Base-by-base conservation (phyloP, 2,888 invertebrate genomes). In the Pristionchus maxplancki region DNA sequence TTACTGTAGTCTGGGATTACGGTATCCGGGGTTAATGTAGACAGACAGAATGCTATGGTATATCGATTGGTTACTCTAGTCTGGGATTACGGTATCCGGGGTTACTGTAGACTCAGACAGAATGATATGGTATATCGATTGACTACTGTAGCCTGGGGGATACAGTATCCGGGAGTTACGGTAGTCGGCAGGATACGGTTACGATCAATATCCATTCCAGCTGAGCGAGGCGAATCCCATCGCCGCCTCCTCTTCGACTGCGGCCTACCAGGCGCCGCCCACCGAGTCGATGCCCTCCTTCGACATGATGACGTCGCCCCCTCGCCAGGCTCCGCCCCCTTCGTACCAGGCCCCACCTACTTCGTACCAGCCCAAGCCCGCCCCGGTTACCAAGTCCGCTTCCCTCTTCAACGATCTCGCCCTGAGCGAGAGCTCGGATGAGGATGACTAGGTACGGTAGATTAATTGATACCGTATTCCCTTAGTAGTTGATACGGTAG, bases 371-470 rank as follows among this genome's bases (percentile, higher is more conserved):
- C n/a, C n/a, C n/a, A n/a, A n/a, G n/a, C n/a, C n/a, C n/a, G 37
- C 74, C 1, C 67, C 28, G 11, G 62, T 50, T 11, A 24, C 62
- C 31, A 62, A 62, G 40, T 64, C 85, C 15, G 64, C 81, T n/a
- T 78, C 78, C n/a, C 37, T 88, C 37, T 44, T 81, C 58, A 88
- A 88, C 24, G 88, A 88, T 44, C 88, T 88, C n/a, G 88, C 78
- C 6, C 53, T 88, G n/a, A 88, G 88, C 31, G 88, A 88, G 74
- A 87, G 87, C 24, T 87, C 86, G 11, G 86, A 87, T 34, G 86
- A 87, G 31, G 86, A 87, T 31, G 86, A 87, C 34, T 87, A 34
- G 34, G 4, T 58, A 20, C 6, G 17, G 6, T 71, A n/a, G n/a
- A n/a, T n/a, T n/a, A n/a, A n/a, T n/a, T n/a, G n/a, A n/a, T n/a